Evolutionary conservation across 2,888 invertebrate genomes (phyloP), one percentile per base, ranked within the genome.

Genomic region (Rhingia campestris): DNA sequence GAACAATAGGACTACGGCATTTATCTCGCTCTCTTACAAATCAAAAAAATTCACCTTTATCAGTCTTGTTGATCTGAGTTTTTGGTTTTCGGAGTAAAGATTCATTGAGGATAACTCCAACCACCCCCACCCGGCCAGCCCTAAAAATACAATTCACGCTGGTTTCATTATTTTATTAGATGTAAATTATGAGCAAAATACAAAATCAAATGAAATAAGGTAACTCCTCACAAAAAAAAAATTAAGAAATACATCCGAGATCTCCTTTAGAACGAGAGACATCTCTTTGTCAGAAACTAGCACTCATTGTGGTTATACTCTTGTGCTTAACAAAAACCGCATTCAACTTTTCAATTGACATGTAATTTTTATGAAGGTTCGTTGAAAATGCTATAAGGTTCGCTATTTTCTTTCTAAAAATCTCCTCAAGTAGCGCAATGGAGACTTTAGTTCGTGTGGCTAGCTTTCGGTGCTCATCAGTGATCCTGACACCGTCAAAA

Each of bases 401-500:
- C 43, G 67, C 61, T n/a, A 86, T 33, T 80, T 85, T 86, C n/a
- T 43, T 49, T 35, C 75, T 76, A 32, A 86, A 76, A 10, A 80
- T 66, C 6, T 81, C 49, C 30, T 86, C 84, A 10, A 86, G 51
- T 7, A 81, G 41, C 30, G 79, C 47, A 35, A 81, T 14, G 2
- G 53, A 72, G 7, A 66, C 0, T 54, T 49, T 66, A 14, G n/a
- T 80, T n/a, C 70, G 41, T n/a, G 32, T 37, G 4, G 79, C 79
- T 0, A 76, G 45, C 37, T 32, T 61, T 35, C 80, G 49, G 0
- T 80, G 63, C 22, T 47, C 14, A 41, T 70, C 79, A 6, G 75
- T 80, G 39, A 87, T 76, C 43, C 66, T 10, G 2, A 85, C 64
- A 12, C 88, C 88, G 72, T 88, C 88, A 39, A 88, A 88, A 51